Conservation (phyloP, 2,113 vertebrate genomes). For the Lagenorhynchus albirostris region DNA sequence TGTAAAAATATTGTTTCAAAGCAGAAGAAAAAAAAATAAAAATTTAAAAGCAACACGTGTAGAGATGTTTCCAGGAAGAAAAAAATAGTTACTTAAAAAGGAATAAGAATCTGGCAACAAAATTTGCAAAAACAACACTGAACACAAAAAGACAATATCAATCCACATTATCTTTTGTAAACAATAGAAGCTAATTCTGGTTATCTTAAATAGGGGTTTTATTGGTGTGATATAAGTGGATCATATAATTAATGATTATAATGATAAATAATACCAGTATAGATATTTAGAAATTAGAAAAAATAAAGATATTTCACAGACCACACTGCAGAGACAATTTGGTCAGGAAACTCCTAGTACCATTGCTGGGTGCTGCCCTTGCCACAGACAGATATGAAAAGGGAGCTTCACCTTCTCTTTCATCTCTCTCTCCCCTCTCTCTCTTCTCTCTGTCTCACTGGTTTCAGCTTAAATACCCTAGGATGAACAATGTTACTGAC, state of each 20-base stretch:
- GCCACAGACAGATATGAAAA: neutral
- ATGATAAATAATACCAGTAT: neutral
- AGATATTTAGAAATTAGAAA: neutral
- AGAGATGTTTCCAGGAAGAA: neutral
- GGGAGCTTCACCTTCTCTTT: neutral
- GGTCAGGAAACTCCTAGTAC: neutral
- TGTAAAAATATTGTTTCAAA: neutral
- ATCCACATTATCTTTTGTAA: neutral
- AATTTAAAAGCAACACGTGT: neutral
- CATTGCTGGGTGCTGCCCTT: neutral
- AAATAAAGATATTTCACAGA: neutral
- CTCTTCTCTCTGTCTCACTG: no score
- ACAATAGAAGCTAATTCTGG: neutral
- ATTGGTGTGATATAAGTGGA: neutral
- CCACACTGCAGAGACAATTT: neutral
- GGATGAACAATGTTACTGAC: neutral
- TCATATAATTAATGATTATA: neutral
- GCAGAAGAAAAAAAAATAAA: neutral
- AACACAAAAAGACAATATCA: neutral
- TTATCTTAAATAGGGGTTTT: neutral
- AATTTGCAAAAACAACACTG: neutral
- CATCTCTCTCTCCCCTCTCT: no score
- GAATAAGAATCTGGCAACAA: neutral
- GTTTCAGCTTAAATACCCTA: neutral
- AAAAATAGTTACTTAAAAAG: neutral